Conservation (phyloP, 2,797 vertebrate genomes). For the Semaprochilodus insignis region DNA sequence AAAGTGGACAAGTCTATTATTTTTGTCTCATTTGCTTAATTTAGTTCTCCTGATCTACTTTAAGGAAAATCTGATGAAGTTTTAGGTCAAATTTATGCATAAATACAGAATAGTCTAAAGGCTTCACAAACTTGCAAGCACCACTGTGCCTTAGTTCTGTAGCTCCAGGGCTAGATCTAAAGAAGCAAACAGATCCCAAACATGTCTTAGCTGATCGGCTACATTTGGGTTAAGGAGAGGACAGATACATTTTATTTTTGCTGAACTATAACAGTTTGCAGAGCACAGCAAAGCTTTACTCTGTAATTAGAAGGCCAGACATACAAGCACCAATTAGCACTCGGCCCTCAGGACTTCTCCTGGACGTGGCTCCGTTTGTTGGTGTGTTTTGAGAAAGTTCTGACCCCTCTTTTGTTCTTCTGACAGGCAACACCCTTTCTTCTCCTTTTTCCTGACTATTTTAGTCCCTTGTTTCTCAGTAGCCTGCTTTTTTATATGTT, state of each 20-base stretch:
- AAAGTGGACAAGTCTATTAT: no score
- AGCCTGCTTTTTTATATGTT: constrained; percentile 30
- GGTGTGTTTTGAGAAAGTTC: not conserved
- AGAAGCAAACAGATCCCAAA: no score
- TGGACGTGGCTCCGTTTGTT: not conserved
- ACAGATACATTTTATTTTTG: not conserved
- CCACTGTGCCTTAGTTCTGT: no score
- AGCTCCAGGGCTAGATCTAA: not conserved
- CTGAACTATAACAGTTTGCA: not conserved
- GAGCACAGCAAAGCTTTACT: not conserved
- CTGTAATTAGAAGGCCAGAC: constrained; percentile 36
- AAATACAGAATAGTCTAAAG: no score
- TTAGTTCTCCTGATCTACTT: no score
- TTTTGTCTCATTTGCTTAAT: no score
- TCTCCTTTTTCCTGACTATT: constrained; percentile 15
- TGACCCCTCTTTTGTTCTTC: constrained; percentile 4
- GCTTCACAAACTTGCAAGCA: no score
- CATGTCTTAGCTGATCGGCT: no score
- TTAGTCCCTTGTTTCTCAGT: not conserved
- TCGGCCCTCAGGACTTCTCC: not conserved
- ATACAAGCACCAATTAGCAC: constrained; percentile 24
- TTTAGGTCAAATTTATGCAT: no score
- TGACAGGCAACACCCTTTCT: not conserved
- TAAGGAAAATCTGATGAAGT: no score
- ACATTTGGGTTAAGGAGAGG: no score